Base-by-base conservation (phyloP, 2,113 vertebrate genomes). In the Raja brachyura region DNA sequence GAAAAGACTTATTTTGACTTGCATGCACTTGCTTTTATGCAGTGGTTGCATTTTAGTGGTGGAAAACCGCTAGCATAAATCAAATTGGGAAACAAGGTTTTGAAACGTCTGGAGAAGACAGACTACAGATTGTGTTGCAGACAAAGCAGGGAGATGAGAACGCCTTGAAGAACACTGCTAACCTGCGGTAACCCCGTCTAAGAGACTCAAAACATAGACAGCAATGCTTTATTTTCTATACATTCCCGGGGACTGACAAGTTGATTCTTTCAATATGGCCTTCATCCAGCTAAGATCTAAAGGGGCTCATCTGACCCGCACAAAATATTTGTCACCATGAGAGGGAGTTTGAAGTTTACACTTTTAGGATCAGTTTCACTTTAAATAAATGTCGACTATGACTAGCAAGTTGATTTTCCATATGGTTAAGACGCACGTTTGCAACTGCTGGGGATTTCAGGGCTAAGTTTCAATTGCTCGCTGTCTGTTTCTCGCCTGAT, bases 131-230 rank as follows among this genome's bases (percentile, higher is more conserved):
- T 66, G 28, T 31, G 11, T 14, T 88, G 11, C n/a, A 88, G 59
- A 14, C 61, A 63, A 88, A 18, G 14, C 28, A 63, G 61, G 28
- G 83, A 18, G 59, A 63, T 5, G 31, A 56, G 1, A 16, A 59
- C 11, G 18, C 81, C 56, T 85, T 85, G 81, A 85, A 88, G 59
- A 88, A 88, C 18, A 8, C n/a, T 16, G 14, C 1, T 63, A 88
- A 31, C 28, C 61, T 16, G 59, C 14, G 63, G 25, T 8, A 88
- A 14, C 61, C 61, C 59, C 63, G 28, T 18, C 14, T 66, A n/a
- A 63, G 31, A 31, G 59, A n/a, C 28, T 88, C 59, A 88, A 88
- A 88, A 88, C 61, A 88, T 63, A 88, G 14, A 88, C 59, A 88
- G 14, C 31, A 5, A 66, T 63, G 83, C n/a, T 88, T 63, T n/a